These are phyloP conservation scores for Drosophila tsacasi DNA, from an alignment of 1,140 invertebrate species.

Conservation along the genomic window DNA sequence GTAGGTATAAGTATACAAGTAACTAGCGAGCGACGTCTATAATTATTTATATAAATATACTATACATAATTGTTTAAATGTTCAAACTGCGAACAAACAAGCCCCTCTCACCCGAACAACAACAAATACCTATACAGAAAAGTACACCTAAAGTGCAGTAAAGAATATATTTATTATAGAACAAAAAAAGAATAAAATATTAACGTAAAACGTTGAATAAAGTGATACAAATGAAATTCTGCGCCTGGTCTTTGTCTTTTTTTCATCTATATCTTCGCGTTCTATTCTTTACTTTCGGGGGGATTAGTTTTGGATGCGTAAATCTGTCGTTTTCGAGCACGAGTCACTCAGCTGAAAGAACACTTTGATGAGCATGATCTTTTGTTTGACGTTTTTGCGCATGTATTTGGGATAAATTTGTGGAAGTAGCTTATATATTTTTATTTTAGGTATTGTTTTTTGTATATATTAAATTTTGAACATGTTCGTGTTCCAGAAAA, in stretches of 20 bases:
- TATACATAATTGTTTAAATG: slow-evolving; percentile 70
- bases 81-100: slow-evolving; percentile 42
- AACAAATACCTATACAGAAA: slow-evolving; percentile 27
- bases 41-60: slow-evolving; percentile 54
- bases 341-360: slow-evolving; percentile 26
- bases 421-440: not conserved
- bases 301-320: slow-evolving; percentile 44
- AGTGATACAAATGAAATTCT: slow-evolving; percentile 66
- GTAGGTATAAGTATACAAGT: slow-evolving; percentile 63
- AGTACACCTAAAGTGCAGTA: slow-evolving; percentile 18
- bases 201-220: slow-evolving; percentile 79
- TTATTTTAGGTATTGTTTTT: too few relatives aligned
- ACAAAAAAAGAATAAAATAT: slow-evolving; percentile 53
- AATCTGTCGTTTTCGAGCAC: slow-evolving; percentile 40
- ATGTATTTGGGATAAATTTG: slow-evolving; percentile 3
- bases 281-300: slow-evolving; percentile 31
- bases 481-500: not conserved
- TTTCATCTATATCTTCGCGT: slow-evolving; percentile 11
- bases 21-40: slow-evolving; percentile 48
- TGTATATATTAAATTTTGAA: not conserved
- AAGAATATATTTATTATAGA: slow-evolving; percentile 37
- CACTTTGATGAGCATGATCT: slow-evolving; percentile 29
- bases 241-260: slow-evolving; percentile 10
- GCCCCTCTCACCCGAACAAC: slow-evolving; percentile 14
- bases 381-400: slow-evolving; percentile 32